Evolutionary conservation across 2,888 invertebrate species (phyloP).

Genomic region (Cenopis cana): DNA sequence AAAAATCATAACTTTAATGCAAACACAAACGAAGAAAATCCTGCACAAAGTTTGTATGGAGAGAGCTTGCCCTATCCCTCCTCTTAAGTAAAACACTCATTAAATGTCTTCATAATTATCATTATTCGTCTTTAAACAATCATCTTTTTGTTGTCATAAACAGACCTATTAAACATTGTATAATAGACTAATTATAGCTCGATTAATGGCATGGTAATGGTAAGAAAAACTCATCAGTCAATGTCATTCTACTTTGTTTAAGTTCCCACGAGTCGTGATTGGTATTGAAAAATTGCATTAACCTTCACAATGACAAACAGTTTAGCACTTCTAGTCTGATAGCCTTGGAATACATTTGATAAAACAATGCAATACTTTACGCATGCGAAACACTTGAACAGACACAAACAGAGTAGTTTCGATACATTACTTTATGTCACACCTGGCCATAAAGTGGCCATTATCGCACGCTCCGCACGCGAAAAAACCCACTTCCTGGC

Average conservation of each 20-base stretch:
- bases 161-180: constrained; percentile 3
- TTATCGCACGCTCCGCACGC: no score
- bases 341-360: neutral
- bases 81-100: no score
- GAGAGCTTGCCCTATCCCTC: no score
- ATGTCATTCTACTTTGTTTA: constrained; percentile 8
- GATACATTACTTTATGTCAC: no score
- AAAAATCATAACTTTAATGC: no score
- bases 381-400: neutral
- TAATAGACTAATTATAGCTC: neutral
- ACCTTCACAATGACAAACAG: constrained; percentile 7
- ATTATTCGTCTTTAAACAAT: no score
- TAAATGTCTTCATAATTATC: no score
- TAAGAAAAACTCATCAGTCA: constrained; percentile 19
- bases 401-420: no score
- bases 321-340: constrained; percentile 15
- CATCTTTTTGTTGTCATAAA: neutral
- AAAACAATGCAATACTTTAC: constrained; percentile 4
- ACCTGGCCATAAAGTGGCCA: no score
- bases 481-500: no score
- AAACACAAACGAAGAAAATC: no score
- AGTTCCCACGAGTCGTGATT: constrained; percentile 13
- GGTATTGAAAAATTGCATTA: constrained; percentile 23
- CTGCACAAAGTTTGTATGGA: no score
- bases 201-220: neutral